Conservation (phyloP, 2,797 vertebrate species). For the Simalia tracyae region DNA sequence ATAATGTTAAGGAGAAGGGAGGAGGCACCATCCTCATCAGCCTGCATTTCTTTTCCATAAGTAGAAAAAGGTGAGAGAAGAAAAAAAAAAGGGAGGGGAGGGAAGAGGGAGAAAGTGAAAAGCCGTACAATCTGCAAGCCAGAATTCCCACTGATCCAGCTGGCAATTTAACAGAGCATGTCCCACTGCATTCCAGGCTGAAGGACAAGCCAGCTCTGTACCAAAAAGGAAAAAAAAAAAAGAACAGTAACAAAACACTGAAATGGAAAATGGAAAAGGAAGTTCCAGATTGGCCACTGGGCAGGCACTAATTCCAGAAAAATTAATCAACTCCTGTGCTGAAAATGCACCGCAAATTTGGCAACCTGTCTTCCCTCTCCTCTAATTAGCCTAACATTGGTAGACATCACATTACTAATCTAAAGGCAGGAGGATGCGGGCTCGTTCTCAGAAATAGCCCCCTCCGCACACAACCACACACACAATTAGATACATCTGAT, state of each 20-base stretch:
- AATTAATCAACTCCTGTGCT: conserved; percentile 31
- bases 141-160: conserved; percentile 36
- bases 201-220: conserved; percentile 64
- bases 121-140: conserved; percentile 41
- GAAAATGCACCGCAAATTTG: neutral
- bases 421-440: neutral
- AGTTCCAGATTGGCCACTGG: conserved; percentile 41
- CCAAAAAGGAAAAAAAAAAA: neutral
- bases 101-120: conserved; percentile 22
- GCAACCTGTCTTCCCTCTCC: neutral
- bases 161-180: conserved; percentile 62
- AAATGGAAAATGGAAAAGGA: conserved; percentile 67
- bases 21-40: conserved; percentile 60
- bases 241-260: conserved; percentile 24
- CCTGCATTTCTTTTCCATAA: conserved; percentile 57
- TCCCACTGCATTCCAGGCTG: conserved; percentile 64
- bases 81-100: neutral
- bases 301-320: conserved; percentile 17
- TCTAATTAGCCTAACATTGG: neutral
- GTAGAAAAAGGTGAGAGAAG: neutral
- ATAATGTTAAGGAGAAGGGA: neutral
- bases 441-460: neutral
- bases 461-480: neutral
- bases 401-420: neutral
- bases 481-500: neutral